Evolutionary conservation across 2,888 invertebrate genomes (phyloP).

Genomic region (Drosophila demipolita): DNA sequence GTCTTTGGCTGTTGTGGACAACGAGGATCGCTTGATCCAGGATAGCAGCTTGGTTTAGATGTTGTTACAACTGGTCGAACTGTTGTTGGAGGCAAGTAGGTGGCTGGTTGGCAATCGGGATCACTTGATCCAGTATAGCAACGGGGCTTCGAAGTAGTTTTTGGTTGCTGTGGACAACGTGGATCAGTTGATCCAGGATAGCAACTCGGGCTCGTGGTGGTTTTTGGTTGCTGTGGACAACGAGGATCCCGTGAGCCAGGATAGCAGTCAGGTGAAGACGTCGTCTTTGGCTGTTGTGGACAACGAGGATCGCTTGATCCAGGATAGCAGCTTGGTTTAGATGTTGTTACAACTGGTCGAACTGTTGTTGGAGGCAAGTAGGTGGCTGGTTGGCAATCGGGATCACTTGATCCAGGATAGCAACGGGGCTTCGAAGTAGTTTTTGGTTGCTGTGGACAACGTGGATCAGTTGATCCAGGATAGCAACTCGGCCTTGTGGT

Average conservation of each 20-base stretch:
- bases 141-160: conserved; percentile 10
- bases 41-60: conserved; percentile 29
- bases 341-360: too few relatives aligned
- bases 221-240: conserved; percentile 7
- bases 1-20: conserved; percentile 58
- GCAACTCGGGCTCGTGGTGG: conserved; percentile 48
- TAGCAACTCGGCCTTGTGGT: too few relatives aligned
- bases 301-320: background rate
- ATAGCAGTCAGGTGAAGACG: too few relatives aligned
- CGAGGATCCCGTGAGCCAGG: background rate
- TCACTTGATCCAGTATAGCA: conserved; percentile 76
- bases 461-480: conserved; percentile 45
- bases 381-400: too few relatives aligned
- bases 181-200: conserved; percentile 83
- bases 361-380: too few relatives aligned
- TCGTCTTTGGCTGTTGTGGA: background rate
- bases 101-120: conserved; percentile 55
- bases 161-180: conserved; percentile 7
- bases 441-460: conserved; percentile 39
- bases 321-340: too few relatives aligned
- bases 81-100: conserved; percentile 30
- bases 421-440: too few relatives aligned
- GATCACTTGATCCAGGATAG: too few relatives aligned
- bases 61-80: conserved; percentile 5
- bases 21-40: conserved; percentile 80